These are phyloP conservation scores for Lophotis ruficrista DNA, from an alignment of 2,113 vertebrate species.

Conservation along the genomic window DNA sequence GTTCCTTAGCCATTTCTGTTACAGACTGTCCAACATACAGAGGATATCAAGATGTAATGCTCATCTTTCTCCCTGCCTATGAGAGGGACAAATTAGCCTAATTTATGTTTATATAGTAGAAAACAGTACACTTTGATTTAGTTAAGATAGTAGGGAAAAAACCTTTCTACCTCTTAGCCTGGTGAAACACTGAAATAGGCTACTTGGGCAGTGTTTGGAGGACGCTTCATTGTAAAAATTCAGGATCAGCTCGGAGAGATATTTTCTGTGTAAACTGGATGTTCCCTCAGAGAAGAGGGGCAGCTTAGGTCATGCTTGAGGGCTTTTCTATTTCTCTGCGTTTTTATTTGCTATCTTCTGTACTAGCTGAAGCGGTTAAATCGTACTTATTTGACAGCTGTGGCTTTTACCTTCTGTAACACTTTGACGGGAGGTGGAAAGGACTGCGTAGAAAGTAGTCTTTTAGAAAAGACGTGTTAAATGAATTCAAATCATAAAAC, in stretches of 20 bases:
- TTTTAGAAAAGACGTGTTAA: background rate
- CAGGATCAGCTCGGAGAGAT: background rate
- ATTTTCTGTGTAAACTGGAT: background rate
- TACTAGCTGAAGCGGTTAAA: background rate
- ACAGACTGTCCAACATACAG: no score
- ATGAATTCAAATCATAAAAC: background rate
- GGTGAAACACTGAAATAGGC: background rate
- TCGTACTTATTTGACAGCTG: background rate
- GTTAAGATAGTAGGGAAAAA: background rate
- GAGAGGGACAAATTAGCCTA: background rate
- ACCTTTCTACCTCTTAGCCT: background rate
- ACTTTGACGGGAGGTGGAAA: background rate
- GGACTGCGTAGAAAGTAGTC: background rate
- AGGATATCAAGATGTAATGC: background rate
- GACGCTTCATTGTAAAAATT: background rate
- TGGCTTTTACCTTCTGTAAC: background rate
- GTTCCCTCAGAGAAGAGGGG: background rate
- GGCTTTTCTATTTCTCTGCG: background rate
- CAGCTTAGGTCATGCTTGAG: background rate
- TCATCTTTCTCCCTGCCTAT: background rate
- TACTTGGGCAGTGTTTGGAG: background rate
- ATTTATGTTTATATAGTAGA: background rate
- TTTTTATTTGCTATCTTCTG: background rate
- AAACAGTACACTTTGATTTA: background rate
- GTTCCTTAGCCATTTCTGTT: background rate